Percentiles rank a stretch among this genome's conserved stretches.
These are phyloP conservation scores for Drosophila saltans DNA, from an alignment of 1,140 invertebrate species.

Conservation along the genomic window DNA sequence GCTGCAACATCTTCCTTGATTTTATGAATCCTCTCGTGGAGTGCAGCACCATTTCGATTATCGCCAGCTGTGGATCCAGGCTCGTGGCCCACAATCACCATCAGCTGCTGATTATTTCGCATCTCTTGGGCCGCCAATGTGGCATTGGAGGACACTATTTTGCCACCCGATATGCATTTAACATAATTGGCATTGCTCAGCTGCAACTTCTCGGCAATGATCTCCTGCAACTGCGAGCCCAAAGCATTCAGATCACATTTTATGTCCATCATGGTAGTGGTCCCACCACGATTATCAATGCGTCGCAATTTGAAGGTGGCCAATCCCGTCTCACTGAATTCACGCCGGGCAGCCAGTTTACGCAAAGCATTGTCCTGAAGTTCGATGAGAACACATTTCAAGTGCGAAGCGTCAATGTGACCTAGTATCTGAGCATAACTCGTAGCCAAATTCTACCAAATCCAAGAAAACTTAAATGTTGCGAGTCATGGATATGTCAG, in stretches of 20 bases:
- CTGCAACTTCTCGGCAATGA: slow-evolving; percentile 84
- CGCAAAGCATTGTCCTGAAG: slow-evolving; percentile 88
- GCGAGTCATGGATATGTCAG: slow-evolving; percentile 37
- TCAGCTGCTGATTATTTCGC: slow-evolving; percentile 88
- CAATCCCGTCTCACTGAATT: slow-evolving; percentile 86
- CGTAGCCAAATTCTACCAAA: slow-evolving; percentile 85
- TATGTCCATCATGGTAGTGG: slow-evolving; percentile 65
- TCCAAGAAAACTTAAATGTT: neutral
- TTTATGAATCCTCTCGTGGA: slow-evolving; percentile 68
- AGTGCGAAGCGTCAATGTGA: slow-evolving; percentile 83
- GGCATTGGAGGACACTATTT: slow-evolving; percentile 85
- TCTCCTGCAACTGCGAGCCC: slow-evolving; percentile 85
- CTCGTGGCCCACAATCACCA: slow-evolving; percentile 86
- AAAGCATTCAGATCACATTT: slow-evolving; percentile 73
- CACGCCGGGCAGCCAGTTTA: slow-evolving; percentile 86
- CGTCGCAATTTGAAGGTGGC: slow-evolving; percentile 77
- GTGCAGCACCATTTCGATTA: slow-evolving; percentile 48
- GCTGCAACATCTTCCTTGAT: slow-evolving; percentile 74
- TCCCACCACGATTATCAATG: slow-evolving; percentile 67
- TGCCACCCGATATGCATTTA: slow-evolving; percentile 88
- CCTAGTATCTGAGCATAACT: slow-evolving; percentile 83
- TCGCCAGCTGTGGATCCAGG: slow-evolving; percentile 36
- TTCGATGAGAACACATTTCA: slow-evolving; percentile 85
- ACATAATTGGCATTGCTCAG: slow-evolving; percentile 81
- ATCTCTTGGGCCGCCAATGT: slow-evolving; percentile 85